Percentiles rank a stretch among this genome's conserved stretches.
Conservation (phyloP, 2,113 vertebrate species). For the Pterocles gutturalis region DNA sequence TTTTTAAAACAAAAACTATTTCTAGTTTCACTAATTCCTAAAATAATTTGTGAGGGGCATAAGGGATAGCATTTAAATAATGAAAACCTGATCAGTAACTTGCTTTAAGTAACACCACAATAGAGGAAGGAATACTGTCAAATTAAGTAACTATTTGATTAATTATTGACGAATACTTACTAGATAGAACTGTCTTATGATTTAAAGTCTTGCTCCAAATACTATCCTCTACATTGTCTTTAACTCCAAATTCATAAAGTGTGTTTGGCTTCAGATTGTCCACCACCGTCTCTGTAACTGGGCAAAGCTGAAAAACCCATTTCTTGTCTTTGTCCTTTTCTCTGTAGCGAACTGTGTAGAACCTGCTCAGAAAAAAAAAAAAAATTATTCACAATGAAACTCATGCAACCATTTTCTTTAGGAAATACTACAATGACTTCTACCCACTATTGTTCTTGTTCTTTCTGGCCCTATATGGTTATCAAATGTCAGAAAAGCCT, state of each 20-base stretch:
- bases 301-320: conserved; percentile 95
- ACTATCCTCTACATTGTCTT: conserved; percentile 84
- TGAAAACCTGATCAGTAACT: not conserved
- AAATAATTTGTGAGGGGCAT: not conserved
- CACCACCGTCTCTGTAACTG: conserved; percentile 90
- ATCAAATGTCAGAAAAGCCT: not conserved
- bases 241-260: conserved; percentile 93
- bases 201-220: conserved; percentile 89
- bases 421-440: not conserved
- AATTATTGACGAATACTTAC: conserved; percentile 72
- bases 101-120: not conserved
- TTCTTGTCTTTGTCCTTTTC: conserved; percentile 90
- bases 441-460: not conserved
- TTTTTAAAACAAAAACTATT: not conserved
- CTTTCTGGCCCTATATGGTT: not conserved
- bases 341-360: conserved; percentile 94
- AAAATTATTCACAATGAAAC: not conserved
- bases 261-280: conserved; percentile 92
- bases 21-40: not conserved
- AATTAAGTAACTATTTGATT: not conserved
- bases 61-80: not conserved
- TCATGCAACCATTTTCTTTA: not conserved
- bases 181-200: conserved; percentile 85
- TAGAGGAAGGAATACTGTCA: not conserved
- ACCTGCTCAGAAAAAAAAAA: conserved; percentile 72